phyloP scores from a whole-genome alignment of 2,888 invertebrate genomes.

The Sthenelais limicola region DNA sequence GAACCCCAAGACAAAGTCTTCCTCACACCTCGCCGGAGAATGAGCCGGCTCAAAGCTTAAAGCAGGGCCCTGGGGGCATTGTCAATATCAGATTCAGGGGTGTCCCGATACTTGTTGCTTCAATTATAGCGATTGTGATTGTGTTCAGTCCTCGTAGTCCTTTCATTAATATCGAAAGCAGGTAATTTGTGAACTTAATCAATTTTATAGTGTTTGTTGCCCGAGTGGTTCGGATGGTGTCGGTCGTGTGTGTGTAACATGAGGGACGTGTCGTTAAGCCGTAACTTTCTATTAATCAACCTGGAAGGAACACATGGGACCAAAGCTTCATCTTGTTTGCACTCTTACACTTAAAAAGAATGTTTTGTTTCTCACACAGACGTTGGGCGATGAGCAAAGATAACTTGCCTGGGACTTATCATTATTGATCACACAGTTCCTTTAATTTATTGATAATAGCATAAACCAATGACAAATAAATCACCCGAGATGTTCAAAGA shows the following conservation, averaged over 20 bases:
- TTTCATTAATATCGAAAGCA: conserved; percentile 36
- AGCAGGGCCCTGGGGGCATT: conserved; percentile 6
- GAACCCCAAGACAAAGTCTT: too few species aligned
- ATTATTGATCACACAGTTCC: too few species aligned
- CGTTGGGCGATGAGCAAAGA: too few species aligned
- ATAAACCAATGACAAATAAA: too few species aligned
- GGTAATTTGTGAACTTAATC: conserved; percentile 36
- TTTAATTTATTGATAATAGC: too few species aligned
- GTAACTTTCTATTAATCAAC: conserved; percentile 18
- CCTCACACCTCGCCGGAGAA: too few species aligned
- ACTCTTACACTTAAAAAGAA: too few species aligned
- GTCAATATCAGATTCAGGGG: conserved; percentile 9
- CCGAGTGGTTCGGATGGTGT: conserved; percentile 3
- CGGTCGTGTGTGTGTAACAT: background rate
- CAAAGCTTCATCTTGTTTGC: too few species aligned
- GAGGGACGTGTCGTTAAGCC: background rate
- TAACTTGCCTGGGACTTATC: too few species aligned
- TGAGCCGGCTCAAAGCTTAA: too few species aligned
- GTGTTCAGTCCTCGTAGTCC: conserved; percentile 11
- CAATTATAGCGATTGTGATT: conserved; percentile 34
- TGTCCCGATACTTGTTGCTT: conserved; percentile 33
- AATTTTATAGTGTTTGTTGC: conserved; percentile 32
- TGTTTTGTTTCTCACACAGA: too few species aligned
- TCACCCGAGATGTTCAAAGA: too few species aligned
- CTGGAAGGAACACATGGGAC: conserved; percentile 15